Base-by-base conservation (phyloP, 2,888 invertebrate genomes). In the Apamea monoglypha region DNA sequence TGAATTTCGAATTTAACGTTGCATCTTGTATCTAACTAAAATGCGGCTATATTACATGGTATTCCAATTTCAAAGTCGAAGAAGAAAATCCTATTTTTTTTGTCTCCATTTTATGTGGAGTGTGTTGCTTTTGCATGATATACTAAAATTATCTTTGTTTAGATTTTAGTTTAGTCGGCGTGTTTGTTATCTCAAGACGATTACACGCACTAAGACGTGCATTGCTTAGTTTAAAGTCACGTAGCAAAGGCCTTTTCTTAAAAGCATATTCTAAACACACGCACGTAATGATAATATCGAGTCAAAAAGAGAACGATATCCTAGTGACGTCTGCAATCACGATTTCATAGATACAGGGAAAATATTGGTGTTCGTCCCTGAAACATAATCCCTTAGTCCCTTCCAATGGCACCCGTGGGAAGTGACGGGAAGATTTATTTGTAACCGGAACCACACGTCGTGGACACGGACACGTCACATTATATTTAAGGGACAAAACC, bases 371-470 rank as follows among this genome's bases (percentile, higher is more conserved):
- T 59, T 50, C 56, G 40, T 63, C n/a, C 32, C 40, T 61, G 69
- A 50, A 74, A 80, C 25, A 74, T 74, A 74, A 83, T 76, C 66
- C 76, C 32, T 69, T 61, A 47, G 66, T 83, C 83, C 79, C n/a
- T 64, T 82, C 12, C 32, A 40, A 80, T 70, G 61, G 71, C 53
- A 50, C 84, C 66, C 69, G 56, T 74, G 70, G 84, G 84, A 67
- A 63, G 76, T 74, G 66, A 74, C 61, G 66, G 70, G 16, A 50
- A 75, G 64, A 84, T 83, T 80, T 84, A 84, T 76, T 25, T 76
- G 80, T 73, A 74, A 76, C 66, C 25, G 73, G 69, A 80, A 50
- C 61, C 84, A 32, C 64, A 53, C 8, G 56, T 56, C 32, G 25
- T 40, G 72, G 68, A 64, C 44, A 25, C 1, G 47, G 68, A 68